Evolutionary conservation across 2,888 invertebrate genomes (phyloP).

Genomic region (Saturnia pavonia): DNA sequence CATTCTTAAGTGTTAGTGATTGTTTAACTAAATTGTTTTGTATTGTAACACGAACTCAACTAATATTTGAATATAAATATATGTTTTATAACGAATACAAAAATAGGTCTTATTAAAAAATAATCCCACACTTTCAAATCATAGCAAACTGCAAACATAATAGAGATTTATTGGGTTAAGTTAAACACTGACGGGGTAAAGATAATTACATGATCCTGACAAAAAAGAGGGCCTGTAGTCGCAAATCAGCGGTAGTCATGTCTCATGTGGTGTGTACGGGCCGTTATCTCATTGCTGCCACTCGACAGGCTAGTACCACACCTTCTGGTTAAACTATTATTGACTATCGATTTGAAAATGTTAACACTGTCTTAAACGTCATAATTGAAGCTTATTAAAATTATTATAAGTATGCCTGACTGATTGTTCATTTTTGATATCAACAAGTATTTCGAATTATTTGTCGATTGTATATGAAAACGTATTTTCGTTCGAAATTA

Average conservation of each 20-base stretch:
- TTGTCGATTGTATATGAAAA: not conserved
- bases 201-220: slow-evolving; percentile 35
- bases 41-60: not conserved
- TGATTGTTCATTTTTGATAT: not conserved
- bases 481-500: not conserved
- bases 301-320: slow-evolving; percentile 26
- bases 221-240: slow-evolving; percentile 36
- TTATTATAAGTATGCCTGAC: not conserved
- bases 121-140: slow-evolving; percentile 4
- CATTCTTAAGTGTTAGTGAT: not conserved
- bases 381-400: not conserved
- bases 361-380: not conserved
- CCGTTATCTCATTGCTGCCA: slow-evolving; percentile 42
- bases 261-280: slow-evolving; percentile 48
- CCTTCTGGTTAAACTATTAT: slow-evolving; percentile 30
- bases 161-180: slow-evolving; percentile 19
- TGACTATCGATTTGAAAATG: slow-evolving; percentile 21
- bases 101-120: not conserved
- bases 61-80: no score
- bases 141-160: slow-evolving; percentile 9
- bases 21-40: not conserved
- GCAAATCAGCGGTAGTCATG: slow-evolving; percentile 45
- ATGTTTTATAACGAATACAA: no score
- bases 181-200: slow-evolving; percentile 29
- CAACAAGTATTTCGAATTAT: not conserved